Evolutionary conservation across 2,113 vertebrate species (phyloP).

Genomic region (Eublepharis macularius): DNA sequence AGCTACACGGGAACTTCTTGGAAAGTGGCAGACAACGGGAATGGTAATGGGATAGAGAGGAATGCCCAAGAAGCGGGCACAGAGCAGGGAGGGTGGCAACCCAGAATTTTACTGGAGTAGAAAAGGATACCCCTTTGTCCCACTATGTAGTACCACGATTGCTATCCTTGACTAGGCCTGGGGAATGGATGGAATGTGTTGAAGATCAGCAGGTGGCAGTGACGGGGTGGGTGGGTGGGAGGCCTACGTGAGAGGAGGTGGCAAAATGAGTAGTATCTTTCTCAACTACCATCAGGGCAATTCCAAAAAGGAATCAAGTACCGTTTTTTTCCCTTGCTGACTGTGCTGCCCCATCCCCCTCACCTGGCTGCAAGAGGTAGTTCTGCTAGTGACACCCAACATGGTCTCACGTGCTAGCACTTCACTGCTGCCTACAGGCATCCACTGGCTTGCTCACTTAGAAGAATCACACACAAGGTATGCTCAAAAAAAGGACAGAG

Average conservation of each 20-base stretch:
- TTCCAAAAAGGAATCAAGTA: constrained; percentile 7
- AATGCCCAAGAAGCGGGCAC: background rate
- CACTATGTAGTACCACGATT: background rate
- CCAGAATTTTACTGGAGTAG: too few species aligned
- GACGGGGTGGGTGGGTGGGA: background rate
- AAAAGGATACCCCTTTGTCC: background rate
- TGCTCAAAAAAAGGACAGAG: constrained; percentile 61
- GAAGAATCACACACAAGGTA: constrained; percentile 52
- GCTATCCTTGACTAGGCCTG: background rate
- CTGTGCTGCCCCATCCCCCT: constrained; percentile 28
- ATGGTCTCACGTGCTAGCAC: constrained; percentile 54
- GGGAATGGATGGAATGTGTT: background rate
- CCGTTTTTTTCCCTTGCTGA: background rate
- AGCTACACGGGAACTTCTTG: background rate
- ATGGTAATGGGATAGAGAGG: background rate
- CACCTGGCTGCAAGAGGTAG: constrained; percentile 69
- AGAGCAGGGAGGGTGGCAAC: background rate
- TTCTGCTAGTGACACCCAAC: constrained; percentile 50
- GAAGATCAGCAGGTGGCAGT: background rate
- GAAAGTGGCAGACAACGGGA: background rate
- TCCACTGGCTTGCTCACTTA: constrained; percentile 33
- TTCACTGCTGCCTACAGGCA: constrained; percentile 46
- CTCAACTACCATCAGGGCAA: background rate
- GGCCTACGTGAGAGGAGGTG: too few species aligned
- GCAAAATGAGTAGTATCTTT: background rate